phyloP scores from a whole-genome alignment of 2,888 invertebrate species.

The Noctua janthina region DNA sequence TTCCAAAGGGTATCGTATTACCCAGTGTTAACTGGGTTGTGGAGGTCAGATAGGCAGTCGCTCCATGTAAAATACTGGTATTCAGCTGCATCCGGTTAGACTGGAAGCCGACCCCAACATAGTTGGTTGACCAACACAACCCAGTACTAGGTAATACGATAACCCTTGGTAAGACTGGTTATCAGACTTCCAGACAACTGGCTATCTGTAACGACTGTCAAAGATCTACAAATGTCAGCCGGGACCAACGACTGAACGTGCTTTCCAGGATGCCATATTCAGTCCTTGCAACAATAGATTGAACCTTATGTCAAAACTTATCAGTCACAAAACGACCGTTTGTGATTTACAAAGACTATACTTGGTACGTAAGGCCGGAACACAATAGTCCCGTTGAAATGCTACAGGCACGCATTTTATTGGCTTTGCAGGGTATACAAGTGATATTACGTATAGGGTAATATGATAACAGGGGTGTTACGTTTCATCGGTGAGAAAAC shows the following conservation, averaged over 20 bases:
- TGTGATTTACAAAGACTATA: background rate
- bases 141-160: no score
- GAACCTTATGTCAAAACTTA: no score
- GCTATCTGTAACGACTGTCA: background rate
- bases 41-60: no score
- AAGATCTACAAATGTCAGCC: background rate
- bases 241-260: background rate
- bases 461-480: background rate
- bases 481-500: background rate
- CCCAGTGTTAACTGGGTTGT: no score
- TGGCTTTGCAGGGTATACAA: conserved; percentile 9
- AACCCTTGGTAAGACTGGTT: background rate
- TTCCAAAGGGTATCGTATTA: no score
- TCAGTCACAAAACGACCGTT: background rate
- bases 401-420: conserved; percentile 19
- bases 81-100: no score
- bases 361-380: background rate
- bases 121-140: no score
- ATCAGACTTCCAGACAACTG: no score
- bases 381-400: background rate
- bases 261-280: no score
- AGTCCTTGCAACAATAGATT: no score
- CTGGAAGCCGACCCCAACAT: no score
- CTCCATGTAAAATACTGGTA: no score
- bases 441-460: conserved; percentile 1